Evolutionary conservation across 1,140 invertebrate genomes (phyloP).

Genomic region (Bradysia coprophila): DNA sequence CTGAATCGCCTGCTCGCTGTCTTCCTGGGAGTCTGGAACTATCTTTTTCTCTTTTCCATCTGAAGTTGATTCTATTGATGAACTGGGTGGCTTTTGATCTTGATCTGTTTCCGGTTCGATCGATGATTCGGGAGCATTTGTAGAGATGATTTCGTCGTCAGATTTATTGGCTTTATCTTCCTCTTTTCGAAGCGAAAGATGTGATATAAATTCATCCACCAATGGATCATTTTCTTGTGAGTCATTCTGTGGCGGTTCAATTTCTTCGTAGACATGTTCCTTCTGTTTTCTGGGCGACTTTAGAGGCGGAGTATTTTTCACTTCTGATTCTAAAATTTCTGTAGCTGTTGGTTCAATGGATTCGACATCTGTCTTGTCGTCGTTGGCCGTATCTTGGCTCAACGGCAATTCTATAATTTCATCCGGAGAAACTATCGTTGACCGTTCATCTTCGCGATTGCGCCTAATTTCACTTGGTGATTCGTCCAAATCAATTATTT

Average conservation of each 20-base stretch:
- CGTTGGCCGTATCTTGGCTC: slow-evolving; percentile 9
- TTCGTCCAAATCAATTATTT: slow-evolving; percentile 21
- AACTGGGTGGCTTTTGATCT: slow-evolving; percentile 3
- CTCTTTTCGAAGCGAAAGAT: not conserved
- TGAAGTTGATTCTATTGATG: slow-evolving; percentile 21
- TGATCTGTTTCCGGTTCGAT: slow-evolving; percentile 5
- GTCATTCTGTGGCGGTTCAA: too few species aligned
- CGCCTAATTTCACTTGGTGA: slow-evolving; percentile 19
- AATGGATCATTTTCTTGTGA: too few species aligned
- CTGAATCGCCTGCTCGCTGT: slow-evolving; percentile 13
- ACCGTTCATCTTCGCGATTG: slow-evolving; percentile 8
- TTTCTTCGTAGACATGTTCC: slow-evolving; percentile 38
- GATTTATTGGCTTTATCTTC: not conserved
- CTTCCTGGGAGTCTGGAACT: slow-evolving; percentile 11
- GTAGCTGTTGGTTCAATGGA: slow-evolving; percentile 1
- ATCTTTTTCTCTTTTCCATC: slow-evolving; percentile 14
- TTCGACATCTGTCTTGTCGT: slow-evolving; percentile 8
- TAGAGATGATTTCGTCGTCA: too few species aligned
- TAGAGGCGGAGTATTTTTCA: slow-evolving; percentile 11
- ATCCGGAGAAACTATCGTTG: slow-evolving; percentile 15
- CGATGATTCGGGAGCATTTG: too few species aligned
- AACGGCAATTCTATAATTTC: slow-evolving; percentile 20
- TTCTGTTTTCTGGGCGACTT: slow-evolving; percentile 26
- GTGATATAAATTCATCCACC: not conserved
- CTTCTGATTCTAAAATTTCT: slow-evolving; percentile 1